Evolutionary conservation across 1,140 invertebrate species (phyloP).

Genomic region (Brachionus plicatilis): DNA sequence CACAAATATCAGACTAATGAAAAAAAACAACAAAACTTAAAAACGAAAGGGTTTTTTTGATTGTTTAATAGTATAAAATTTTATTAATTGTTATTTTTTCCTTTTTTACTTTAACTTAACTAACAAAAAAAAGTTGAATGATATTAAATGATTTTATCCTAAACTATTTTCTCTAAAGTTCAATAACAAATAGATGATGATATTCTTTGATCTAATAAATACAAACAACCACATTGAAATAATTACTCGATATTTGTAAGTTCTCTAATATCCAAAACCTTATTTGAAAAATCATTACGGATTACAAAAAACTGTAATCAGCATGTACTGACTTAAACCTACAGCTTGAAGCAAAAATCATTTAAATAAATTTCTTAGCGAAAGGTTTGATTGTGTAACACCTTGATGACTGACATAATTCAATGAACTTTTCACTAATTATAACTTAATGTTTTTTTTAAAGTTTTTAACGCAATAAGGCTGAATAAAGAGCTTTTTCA

Average conservation of each 20-base stretch:
- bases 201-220: not conserved
- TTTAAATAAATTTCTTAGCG: not conserved
- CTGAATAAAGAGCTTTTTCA: too few species aligned
- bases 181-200: not conserved
- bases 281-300: not conserved
- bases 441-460: not conserved
- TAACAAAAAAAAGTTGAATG: not conserved
- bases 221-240: not conserved
- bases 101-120: not conserved
- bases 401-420: not conserved
- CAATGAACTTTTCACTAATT: not conserved
- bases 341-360: not conserved
- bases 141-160: not conserved
- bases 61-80: not conserved
- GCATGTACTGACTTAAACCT: not conserved
- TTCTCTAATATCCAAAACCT: not conserved
- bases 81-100: constrained; percentile 2
- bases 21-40: not conserved
- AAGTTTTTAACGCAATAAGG: too few species aligned
- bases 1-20: not conserved
- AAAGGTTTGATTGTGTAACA: not conserved
- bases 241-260: not conserved
- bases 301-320: not conserved
- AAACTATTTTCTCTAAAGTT: not conserved
- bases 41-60: not conserved